Evolutionary conservation across 2,888 invertebrate genomes (phyloP), one percentile per base, ranked within the genome.

Genomic region (Melanchra persicariae): DNA sequence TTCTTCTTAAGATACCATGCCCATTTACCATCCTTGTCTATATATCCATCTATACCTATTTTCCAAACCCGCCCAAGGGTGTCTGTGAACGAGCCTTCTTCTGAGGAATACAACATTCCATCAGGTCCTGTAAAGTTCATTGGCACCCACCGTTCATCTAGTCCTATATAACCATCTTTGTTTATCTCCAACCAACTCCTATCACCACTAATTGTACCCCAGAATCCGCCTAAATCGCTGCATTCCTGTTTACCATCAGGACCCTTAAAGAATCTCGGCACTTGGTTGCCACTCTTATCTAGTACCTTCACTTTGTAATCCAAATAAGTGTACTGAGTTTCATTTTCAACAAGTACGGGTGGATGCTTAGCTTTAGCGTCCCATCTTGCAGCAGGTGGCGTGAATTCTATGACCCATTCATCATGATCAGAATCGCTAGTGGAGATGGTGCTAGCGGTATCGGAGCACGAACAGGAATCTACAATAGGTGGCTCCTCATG

Each of bases 391-490:
- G 89, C 87, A 19, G 96, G 96, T 26, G 96, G 94, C 51, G 92
- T 93, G 69, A 96, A 96, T 74, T 95, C 94, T 54, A 96, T 91
- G 15, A 90, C 88, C 96, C 96, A 96, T 73, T 95, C 95, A 74
- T 95, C 96, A 37, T 92, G 91, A 81, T 95, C 96, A 2, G 95
- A 94, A 65, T 96, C 96, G 66, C 93, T 93, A 70, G 91, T 93
- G 1, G 92, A 91, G 47, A 94, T 87, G 45, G 87, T 88, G 0
- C 87, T 58, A 37, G 22, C 94, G 71, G 87, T 90, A 30, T 94
- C 95, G 26, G 95, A 95, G 76, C 95, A 95, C 1, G 95, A 95
- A 77, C 96, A 96, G 7, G 95, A 95, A 74, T 95, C 94, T 73
- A 79, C 15, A 49, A 93, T 87, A 4, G 91, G 89, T 0, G 93